Conservation (phyloP, 2,888 invertebrate species). For the Ectobius pallidus region DNA sequence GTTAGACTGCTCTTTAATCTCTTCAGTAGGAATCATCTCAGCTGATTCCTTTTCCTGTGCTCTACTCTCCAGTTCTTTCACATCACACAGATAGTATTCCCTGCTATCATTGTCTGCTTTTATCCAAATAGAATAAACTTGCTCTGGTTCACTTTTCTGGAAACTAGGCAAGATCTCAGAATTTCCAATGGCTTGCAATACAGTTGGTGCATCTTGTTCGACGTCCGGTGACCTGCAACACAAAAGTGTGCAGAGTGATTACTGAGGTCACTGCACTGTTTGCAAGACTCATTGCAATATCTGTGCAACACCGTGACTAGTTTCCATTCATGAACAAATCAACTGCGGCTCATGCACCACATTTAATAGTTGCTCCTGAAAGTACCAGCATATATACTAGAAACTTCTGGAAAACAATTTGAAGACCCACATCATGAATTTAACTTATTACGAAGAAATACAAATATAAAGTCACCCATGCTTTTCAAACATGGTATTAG, state of each 20-base stretch:
- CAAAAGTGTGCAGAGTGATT: slow-evolving; percentile 36
- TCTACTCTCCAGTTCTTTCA: slow-evolving; percentile 12
- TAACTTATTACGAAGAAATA: too few relatives aligned
- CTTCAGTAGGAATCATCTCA: not conserved
- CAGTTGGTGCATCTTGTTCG: not conserved
- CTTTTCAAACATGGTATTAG: too few relatives aligned
- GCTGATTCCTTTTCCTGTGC: not conserved
- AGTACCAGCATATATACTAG: too few relatives aligned
- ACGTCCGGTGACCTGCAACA: slow-evolving; percentile 35
- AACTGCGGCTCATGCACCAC: too few relatives aligned
- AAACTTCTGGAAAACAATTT: too few relatives aligned
- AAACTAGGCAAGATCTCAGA: not conserved
- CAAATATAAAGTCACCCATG: too few relatives aligned
- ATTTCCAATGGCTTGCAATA: slow-evolving; percentile 2
- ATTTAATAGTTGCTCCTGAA: too few relatives aligned
- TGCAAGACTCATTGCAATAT: too few relatives aligned
- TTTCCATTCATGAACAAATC: too few relatives aligned
- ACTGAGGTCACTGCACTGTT: slow-evolving; percentile 8
- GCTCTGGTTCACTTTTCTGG: not conserved
- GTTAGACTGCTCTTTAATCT: not conserved
- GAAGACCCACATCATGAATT: too few relatives aligned
- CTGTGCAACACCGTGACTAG: too few relatives aligned
- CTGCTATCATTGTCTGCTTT: slow-evolving; percentile 11
- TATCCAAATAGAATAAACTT: slow-evolving; percentile 32
- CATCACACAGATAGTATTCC: slow-evolving; percentile 34